These are phyloP conservation scores for Orchesellides sinensis DNA, from an alignment of 2,888 invertebrate species.

Conservation along the genomic window DNA sequence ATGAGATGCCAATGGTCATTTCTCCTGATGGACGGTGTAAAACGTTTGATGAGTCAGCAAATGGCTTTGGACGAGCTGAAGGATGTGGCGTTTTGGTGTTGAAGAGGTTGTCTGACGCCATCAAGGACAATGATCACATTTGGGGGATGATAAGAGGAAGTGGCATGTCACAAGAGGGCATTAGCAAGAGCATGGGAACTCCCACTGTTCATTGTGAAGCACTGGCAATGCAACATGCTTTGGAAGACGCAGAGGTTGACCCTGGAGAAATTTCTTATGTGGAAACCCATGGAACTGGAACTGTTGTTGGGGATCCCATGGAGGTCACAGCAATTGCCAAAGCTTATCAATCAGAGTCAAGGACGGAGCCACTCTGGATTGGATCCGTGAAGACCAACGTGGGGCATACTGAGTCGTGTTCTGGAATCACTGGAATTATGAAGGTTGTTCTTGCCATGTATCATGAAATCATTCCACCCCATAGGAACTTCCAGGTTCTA, in stretches of 20 bases:
- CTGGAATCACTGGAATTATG: too few species aligned
- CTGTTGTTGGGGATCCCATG: too few species aligned
- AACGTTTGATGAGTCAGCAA: slow-evolving; percentile 76
- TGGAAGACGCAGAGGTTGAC: slow-evolving; percentile 8
- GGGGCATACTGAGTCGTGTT: too few species aligned
- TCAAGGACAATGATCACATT: slow-evolving; percentile 18
- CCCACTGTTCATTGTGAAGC: slow-evolving; percentile 46
- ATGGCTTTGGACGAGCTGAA: slow-evolving; percentile 76
- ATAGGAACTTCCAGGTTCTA: slow-evolving; percentile 35
- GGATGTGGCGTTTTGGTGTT: slow-evolving; percentile 69
- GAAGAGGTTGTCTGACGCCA: slow-evolving; percentile 27
- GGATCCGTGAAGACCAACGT: slow-evolving; percentile 58
- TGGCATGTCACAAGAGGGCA: slow-evolving; percentile 30
- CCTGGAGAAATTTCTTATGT: slow-evolving; percentile 37
- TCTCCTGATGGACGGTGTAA: slow-evolving; percentile 75
- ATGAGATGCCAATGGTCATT: slow-evolving; percentile 34
- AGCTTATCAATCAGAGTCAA: slow-evolving; percentile 24
- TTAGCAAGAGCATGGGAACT: slow-evolving; percentile 38
- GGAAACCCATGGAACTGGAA: slow-evolving; percentile 49
- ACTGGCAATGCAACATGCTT: slow-evolving; percentile 20
- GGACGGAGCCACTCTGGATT: slow-evolving; percentile 35
- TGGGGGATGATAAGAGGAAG: slow-evolving; percentile 33
- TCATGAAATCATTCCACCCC: slow-evolving; percentile 49
- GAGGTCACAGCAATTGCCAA: slow-evolving; percentile 49
- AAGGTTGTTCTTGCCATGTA: slow-evolving; percentile 36